phyloP scores from a whole-genome alignment of 2,888 invertebrate genomes.

The Dolichopus griseipennis region DNA sequence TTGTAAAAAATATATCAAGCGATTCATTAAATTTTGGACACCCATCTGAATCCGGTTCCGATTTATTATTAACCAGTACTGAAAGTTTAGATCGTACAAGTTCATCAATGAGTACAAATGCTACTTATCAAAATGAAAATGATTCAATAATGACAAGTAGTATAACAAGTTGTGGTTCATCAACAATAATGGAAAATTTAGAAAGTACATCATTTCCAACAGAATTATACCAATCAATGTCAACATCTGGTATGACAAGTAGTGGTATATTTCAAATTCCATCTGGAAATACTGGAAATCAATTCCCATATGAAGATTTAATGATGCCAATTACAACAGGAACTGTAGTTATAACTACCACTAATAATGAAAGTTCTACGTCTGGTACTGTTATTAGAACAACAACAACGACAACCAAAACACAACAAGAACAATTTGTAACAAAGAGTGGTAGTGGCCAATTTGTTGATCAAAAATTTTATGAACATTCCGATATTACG shows the following conservation, averaged over 20 bases:
- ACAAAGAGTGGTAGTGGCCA: neutral
- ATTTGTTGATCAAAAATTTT: neutral
- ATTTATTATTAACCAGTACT: constrained; percentile 56
- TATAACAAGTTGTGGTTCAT: constrained; percentile 73
- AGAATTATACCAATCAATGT: constrained; percentile 1
- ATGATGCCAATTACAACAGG: no score
- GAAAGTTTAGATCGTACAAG: constrained; percentile 68
- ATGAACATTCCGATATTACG: neutral
- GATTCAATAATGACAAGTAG: constrained; percentile 81
- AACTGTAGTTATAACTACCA: no score
- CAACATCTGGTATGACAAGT: neutral
- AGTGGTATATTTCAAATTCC: neutral
- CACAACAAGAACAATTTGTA: neutral
- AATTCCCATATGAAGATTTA: neutral
- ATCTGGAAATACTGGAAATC: neutral
- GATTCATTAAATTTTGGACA: constrained; percentile 39
- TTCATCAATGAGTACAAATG: constrained; percentile 71
- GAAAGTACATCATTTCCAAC: constrained; percentile 36
- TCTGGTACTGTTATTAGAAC: neutral
- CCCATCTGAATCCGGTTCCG: constrained; percentile 40
- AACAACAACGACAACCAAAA: neutral
- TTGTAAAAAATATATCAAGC: constrained; percentile 38
- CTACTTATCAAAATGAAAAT: constrained; percentile 74
- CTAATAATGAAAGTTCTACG: no score
- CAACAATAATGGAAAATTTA: constrained; percentile 72